Evolutionary conservation across 2,888 invertebrate species (phyloP), one percentile per base, ranked within the genome.

Genomic region (Tetheella fluctuosa): DNA sequence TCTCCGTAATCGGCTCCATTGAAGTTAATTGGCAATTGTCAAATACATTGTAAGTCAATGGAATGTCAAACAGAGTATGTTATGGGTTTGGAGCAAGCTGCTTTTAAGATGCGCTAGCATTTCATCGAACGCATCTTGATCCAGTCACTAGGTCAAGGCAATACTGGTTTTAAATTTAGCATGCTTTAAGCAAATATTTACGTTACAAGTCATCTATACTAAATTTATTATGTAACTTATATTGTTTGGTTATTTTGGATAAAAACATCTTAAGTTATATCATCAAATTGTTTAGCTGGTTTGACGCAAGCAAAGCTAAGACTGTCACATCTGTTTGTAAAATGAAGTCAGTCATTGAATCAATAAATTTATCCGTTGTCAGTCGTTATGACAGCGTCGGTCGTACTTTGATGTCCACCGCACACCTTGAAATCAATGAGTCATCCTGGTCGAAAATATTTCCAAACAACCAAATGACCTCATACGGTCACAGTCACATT

Each of bases 391-490:
- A 58, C 60, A 53, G 60, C 54, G 56, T 54, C 60, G 64, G 59
- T 54, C 63, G 56, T 64, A 64, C 76, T 79, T 80, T 82, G 80
- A 80, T 77, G 78, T 78, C 65, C 73, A 67, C 48, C 48, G 55
- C 72, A 69, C 72, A 76, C 76, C 79, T 79, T 74, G 71, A 67
- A 70, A 60, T 65, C 65, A 67, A 63, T 82, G 79, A 79, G 59
- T 79, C 80, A 79, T 60, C 30, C 63, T 57, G 59, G 69, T 65
- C 74, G 77, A 76, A 66, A 80, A 81, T 80, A 71, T 80, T 82
- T 79, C 80, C 76, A 80, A 83, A 81, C 74, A 75, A 65, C 73
- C 62, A 70, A 77, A 82, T 85, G 86, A 86, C 84, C 84, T 84
- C 84, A 86, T 79, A 78, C 80, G 78, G 74, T 74, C 78, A 77